Conservation (phyloP, 2,888 invertebrate genomes). For the Geotrupes spiniger region DNA sequence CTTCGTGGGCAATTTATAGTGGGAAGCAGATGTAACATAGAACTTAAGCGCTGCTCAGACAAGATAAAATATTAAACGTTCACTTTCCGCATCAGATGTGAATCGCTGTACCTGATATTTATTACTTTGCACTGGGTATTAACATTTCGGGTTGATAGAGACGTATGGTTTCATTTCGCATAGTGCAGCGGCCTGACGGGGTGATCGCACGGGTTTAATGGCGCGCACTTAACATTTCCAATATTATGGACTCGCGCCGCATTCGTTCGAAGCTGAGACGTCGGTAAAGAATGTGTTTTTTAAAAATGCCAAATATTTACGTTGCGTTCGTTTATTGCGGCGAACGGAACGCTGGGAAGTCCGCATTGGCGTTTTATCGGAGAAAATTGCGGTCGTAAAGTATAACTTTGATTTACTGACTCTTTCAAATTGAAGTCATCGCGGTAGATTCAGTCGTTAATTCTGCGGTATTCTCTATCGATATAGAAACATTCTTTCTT, state of each 20-base stretch:
- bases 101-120: constrained; percentile 21
- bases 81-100: constrained; percentile 29
- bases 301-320: not conserved
- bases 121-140: constrained; percentile 15
- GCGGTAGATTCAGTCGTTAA: no score
- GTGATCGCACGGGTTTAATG: constrained; percentile 1
- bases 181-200: not conserved
- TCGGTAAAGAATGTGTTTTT: not conserved
- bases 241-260: not conserved
- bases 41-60: constrained; percentile 29
- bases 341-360: no score
- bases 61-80: constrained; percentile 34
- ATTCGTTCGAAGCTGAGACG: not conserved
- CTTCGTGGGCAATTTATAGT: constrained; percentile 33
- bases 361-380: no score
- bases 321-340: no score
- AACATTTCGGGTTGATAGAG: not conserved
- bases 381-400: no score
- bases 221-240: not conserved
- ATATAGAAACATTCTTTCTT: no score
- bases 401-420: no score
- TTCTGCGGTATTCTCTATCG: no score
- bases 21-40: constrained; percentile 34
- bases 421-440: no score
- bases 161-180: constrained; percentile 4